A percentile compares a stretch with the other conserved stretches of the same genome.
Conservation (phyloP, 2,888 invertebrate species). For the Drosophila emarginata region DNA sequence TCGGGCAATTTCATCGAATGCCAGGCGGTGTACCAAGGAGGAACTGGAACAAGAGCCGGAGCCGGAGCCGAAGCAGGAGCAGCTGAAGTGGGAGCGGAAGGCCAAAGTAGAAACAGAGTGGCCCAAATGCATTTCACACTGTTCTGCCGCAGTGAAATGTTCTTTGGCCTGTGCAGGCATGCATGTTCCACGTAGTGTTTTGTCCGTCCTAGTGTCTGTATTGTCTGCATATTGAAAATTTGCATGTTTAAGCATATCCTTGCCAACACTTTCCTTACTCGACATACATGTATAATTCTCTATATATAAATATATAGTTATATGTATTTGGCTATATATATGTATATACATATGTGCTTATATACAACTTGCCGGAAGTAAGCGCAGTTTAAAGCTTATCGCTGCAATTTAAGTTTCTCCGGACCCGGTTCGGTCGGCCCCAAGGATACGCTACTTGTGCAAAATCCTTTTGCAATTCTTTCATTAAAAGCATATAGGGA, state of each 20-base stretch:
- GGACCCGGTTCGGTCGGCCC: slow-evolving; percentile 13
- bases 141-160: slow-evolving; percentile 53
- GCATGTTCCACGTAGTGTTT: slow-evolving; percentile 22
- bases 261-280: slow-evolving; percentile 67
- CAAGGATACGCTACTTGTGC: slow-evolving; percentile 49
- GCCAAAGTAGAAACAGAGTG: slow-evolving; percentile 6
- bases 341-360: neutral
- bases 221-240: slow-evolving; percentile 80
- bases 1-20: slow-evolving; percentile 81
- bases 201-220: slow-evolving; percentile 47
- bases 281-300: slow-evolving; percentile 45
- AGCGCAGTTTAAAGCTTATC: slow-evolving; percentile 78
- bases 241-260: slow-evolving; percentile 81
- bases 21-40: slow-evolving; percentile 35
- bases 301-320: slow-evolving; percentile 5
- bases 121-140: slow-evolving; percentile 70
- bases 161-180: slow-evolving; percentile 66
- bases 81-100: slow-evolving; percentile 18
- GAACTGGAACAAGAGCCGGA: neutral
- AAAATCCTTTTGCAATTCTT: neutral
- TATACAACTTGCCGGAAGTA: slow-evolving; percentile 66
- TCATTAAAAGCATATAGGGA: neutral
- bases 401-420: slow-evolving; percentile 69
- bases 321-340: slow-evolving; percentile 18
- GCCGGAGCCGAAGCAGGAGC: neutral